A percentile compares a stretch with the other conserved stretches of the same genome.
Evolutionary conservation across 1,140 invertebrate genomes (phyloP).

Genomic region (Apis dorsata): DNA sequence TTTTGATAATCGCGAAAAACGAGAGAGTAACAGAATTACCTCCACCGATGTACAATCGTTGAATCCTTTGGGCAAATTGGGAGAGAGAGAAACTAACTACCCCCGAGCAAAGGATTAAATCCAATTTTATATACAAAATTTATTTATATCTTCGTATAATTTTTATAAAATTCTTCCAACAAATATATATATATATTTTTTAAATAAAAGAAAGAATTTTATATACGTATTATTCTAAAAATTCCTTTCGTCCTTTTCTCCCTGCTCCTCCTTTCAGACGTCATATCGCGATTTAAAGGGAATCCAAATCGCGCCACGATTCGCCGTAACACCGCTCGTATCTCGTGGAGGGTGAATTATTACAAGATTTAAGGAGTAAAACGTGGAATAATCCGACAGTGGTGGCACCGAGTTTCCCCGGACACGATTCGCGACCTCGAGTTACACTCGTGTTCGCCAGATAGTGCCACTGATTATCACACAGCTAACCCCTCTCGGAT

Average conservation of each 20-base stretch:
- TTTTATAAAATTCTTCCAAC: too few relatives aligned
- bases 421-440: not conserved
- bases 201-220: too few relatives aligned
- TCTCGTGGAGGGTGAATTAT: not conserved
- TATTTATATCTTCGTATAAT: too few relatives aligned
- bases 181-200: too few relatives aligned
- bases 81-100: not conserved
- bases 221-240: too few relatives aligned
- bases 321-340: not conserved
- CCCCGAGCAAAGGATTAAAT: too few relatives aligned
- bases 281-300: not conserved
- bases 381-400: not conserved
- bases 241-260: too few relatives aligned
- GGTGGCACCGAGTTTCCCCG: not conserved
- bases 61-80: not conserved
- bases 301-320: not conserved
- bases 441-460: slow-evolving; percentile 9
- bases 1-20: slow-evolving; percentile 32
- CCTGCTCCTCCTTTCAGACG: not conserved
- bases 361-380: slow-evolving; percentile 20
- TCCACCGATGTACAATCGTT: not conserved
- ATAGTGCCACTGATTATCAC: slow-evolving; percentile 14
- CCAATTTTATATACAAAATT: too few relatives aligned
- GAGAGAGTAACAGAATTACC: not conserved
- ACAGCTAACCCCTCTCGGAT: not conserved